Evolutionary conservation across 2,113 vertebrate species (phyloP), one percentile per base, ranked within the genome.

Genomic region (Lota lota): DNA sequence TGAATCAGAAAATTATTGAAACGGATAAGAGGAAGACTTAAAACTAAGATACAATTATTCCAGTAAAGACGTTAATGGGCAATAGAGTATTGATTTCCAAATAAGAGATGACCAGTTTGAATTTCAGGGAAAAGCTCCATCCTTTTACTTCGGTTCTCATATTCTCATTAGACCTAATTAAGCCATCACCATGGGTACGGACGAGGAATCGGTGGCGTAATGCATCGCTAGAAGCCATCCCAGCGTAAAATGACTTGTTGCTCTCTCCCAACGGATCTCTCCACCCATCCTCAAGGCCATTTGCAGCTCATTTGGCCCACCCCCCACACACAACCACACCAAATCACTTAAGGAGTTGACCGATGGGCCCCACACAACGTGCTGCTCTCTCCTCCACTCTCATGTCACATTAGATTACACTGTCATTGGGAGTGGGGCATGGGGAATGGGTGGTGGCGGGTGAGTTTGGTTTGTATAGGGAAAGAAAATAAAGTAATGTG

Each of bases 111-210:
- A 80, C 81, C 77, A 82, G 78, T 75, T 72, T 54, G 61, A 57
- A 73, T 87, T 85, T 83, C 80, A 76, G 54, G 87, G 78, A 90
- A 90, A 83, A 80, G 73, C 68, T 56, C 63, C 67, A 78, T 80
- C 75, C 73, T 76, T 79, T 62, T 69, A 62, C 50, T 77, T 78
- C 74, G 65, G 77, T 88, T 85, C 83, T 89, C 85, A 87, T 63
- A 63, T 47, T 47, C 40, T 47, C 40, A 47, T 47, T 47, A 47
- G 40, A 5, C 40, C 40, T 47, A 79, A 83, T 87, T 87, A 88
- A 76, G 69, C 20, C 57, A 59, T 76, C 61, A 67, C 70, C 24
- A 54, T 64, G 72, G 85, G 85, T 12, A 81, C 74, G 18, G 69
- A 64, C 74, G 69, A 79, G 81, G 63, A 75, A 68, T 68, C 12